phyloP scores from a whole-genome alignment of 2,888 invertebrate genomes.

The Amphipyra tragopoginis region DNA sequence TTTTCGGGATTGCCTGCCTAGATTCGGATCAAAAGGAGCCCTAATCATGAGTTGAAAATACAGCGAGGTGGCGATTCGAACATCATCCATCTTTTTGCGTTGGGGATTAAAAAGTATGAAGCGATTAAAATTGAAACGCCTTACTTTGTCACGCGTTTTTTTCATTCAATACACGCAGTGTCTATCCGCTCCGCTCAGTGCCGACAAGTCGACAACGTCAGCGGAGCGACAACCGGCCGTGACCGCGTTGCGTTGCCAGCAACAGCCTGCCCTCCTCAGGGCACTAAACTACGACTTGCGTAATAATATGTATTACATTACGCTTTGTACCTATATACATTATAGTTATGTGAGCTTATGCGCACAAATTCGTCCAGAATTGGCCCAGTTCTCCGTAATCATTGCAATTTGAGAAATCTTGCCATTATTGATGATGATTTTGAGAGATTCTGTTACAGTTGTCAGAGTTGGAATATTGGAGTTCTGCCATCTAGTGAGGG shows the following conservation, averaged over 20 bases:
- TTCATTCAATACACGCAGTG: constrained; percentile 29
- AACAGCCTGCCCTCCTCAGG: constrained; percentile 62
- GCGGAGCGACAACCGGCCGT: constrained; percentile 81
- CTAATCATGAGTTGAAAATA: too few relatives aligned
- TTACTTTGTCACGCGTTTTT: constrained; percentile 26
- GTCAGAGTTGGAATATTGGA: constrained; percentile 19
- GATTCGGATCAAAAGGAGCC: too few relatives aligned
- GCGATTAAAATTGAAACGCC: neutral
- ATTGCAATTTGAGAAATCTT: constrained; percentile 11
- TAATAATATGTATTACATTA: constrained; percentile 61
- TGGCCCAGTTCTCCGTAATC: constrained; percentile 13
- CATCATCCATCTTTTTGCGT: too few relatives aligned
- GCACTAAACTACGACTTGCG: constrained; percentile 67
- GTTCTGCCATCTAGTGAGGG: constrained; percentile 14
- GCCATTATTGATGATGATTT: constrained; percentile 22
- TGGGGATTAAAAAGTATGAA: too few relatives aligned
- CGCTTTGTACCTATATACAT: constrained; percentile 31
- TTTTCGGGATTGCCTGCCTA: too few relatives aligned
- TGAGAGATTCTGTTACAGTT: constrained; percentile 5
- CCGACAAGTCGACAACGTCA: constrained; percentile 58
- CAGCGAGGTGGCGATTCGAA: too few relatives aligned
- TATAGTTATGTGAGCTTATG: constrained; percentile 25
- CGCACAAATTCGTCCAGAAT: constrained; percentile 30
- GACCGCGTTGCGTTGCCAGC: constrained; percentile 79
- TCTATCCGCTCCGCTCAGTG: constrained; percentile 46